These are phyloP conservation scores for Clostera curtula DNA, from an alignment of 2,888 invertebrate species.

Conservation along the genomic window DNA sequence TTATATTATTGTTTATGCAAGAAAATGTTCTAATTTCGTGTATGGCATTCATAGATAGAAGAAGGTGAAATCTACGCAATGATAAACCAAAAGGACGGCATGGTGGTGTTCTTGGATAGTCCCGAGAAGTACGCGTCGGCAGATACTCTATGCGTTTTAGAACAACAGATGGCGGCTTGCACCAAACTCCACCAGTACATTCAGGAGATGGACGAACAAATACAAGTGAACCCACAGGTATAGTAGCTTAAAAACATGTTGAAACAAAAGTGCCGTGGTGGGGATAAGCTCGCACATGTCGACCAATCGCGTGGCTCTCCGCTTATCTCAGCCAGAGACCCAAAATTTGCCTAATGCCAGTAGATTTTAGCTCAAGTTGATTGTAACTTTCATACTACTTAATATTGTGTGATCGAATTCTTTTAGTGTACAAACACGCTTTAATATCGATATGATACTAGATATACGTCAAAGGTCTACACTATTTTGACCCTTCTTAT, in stretches of 20 bases:
- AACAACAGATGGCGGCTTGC: slow-evolving; percentile 89
- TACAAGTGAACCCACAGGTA: slow-evolving; percentile 91
- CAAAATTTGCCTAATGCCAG: too few relatives aligned
- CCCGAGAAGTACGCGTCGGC: slow-evolving; percentile 96
- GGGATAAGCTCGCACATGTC: too few relatives aligned
- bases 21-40: slow-evolving; percentile 2
- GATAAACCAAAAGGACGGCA: slow-evolving; percentile 98
- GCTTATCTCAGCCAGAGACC: too few relatives aligned
- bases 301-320: too few relatives aligned
- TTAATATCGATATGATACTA: too few relatives aligned
- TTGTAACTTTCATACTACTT: too few relatives aligned
- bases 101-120: slow-evolving; percentile 97
- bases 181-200: slow-evolving; percentile 93
- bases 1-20: neutral
- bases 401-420: too few relatives aligned
- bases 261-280: too few relatives aligned
- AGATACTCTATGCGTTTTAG: slow-evolving; percentile 88
- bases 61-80: slow-evolving; percentile 97
- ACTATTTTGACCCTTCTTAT: too few relatives aligned
- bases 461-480: too few relatives aligned
- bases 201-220: slow-evolving; percentile 95
- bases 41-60: slow-evolving; percentile 83
- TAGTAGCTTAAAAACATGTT: slow-evolving; percentile 7
- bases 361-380: too few relatives aligned
- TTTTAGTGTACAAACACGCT: too few relatives aligned